phyloP scores from a whole-genome alignment of 2,113 vertebrate genomes.

The Hippocampus guttulatus region DNA sequence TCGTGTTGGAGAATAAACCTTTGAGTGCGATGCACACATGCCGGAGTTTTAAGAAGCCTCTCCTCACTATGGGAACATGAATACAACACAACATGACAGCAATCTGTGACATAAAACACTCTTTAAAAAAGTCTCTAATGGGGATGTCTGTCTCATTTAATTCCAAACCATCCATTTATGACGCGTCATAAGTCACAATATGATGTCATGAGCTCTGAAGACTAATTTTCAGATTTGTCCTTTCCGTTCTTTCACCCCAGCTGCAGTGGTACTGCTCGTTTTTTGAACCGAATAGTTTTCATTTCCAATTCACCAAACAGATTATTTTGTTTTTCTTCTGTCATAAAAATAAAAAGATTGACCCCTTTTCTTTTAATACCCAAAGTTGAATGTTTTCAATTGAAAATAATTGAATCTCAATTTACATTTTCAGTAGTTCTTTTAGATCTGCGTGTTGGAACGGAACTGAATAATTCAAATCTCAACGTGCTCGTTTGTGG shows the following conservation, averaged over 20 bases:
- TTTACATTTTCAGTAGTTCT: conserved; percentile 26
- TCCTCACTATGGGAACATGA: conserved; percentile 20
- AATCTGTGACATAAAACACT: not conserved
- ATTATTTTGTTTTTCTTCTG: conserved; percentile 7
- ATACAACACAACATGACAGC: not conserved
- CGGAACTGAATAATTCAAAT: conserved; percentile 32
- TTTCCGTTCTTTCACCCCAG: not conserved
- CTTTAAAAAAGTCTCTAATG: not conserved
- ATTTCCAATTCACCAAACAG: conserved; percentile 4
- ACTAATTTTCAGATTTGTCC: not conserved
- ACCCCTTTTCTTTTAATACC: conserved; percentile 17
- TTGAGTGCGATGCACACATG: conserved; percentile 27
- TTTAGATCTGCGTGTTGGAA: conserved; percentile 50
- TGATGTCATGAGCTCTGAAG: conserved; percentile 1
- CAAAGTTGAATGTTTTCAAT: conserved; percentile 33
- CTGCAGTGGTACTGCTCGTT: not conserved
- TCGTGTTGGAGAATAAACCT: conserved; percentile 33
- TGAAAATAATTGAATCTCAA: conserved; percentile 41
- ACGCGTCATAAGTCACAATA: conserved; percentile 6
- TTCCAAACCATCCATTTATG: conserved; percentile 5
- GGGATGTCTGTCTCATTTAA: not conserved
- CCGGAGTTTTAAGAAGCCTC: conserved; percentile 9
- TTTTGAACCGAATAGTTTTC: not conserved
- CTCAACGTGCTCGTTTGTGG: conserved; percentile 4
- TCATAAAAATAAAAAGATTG: conserved; percentile 30